Conservation (phyloP, 1,140 invertebrate genomes). For the Colletes gigas region DNA sequence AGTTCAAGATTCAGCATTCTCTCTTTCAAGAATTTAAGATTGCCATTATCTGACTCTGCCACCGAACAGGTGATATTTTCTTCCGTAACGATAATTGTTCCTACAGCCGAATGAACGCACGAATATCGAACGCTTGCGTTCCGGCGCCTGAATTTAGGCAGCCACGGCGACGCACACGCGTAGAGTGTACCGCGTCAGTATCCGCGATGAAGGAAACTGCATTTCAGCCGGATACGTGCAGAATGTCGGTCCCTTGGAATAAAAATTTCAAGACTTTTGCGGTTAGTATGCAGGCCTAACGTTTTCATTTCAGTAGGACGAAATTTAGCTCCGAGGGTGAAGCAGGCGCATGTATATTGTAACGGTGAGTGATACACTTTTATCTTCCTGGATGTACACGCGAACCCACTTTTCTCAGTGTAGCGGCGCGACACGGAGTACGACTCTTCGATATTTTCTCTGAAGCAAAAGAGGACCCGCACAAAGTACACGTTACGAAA, state of each 20-base stretch:
- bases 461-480: constrained; percentile 16
- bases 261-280: background rate
- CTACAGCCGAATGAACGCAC: too few species aligned
- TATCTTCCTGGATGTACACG: constrained; percentile 48
- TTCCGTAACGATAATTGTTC: too few species aligned
- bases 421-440: constrained; percentile 39
- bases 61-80: too few species aligned
- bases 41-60: too few species aligned
- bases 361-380: constrained; percentile 50
- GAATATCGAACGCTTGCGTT: background rate
- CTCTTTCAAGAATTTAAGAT: too few species aligned
- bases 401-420: constrained; percentile 49
- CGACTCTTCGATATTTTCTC: constrained; percentile 50
- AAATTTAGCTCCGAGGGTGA: background rate
- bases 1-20: too few species aligned
- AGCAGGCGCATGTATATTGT: background rate
- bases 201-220: background rate
- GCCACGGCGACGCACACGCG: constrained; percentile 46
- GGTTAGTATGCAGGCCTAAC: background rate
- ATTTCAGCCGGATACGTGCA: background rate
- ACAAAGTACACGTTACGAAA: constrained; percentile 35
- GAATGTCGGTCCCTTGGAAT: background rate
- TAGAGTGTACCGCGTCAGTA: background rate
- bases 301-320: background rate
- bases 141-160: constrained; percentile 56